These are phyloP conservation scores for Galeopterus variegatus DNA, from an alignment of 2,113 vertebrate genomes.

Conservation along the genomic window DNA sequence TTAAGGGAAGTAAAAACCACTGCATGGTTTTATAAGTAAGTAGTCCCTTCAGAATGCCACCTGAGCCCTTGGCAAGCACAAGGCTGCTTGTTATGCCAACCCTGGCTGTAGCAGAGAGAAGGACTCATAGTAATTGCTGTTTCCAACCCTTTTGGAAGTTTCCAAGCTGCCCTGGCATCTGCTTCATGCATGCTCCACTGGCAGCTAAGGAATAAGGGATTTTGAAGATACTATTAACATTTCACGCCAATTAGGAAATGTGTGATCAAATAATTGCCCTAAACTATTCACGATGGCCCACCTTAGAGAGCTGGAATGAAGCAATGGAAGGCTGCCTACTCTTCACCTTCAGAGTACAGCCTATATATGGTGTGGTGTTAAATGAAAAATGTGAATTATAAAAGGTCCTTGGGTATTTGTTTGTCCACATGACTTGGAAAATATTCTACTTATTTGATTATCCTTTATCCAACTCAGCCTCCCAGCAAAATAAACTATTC, in stretches of 20 bases:
- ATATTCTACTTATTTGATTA: not conserved
- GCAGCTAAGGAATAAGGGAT: conserved; percentile 65
- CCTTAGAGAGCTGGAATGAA: conserved; percentile 57
- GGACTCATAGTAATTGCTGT: conserved; percentile 57
- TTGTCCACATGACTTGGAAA: conserved; percentile 1
- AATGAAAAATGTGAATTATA: not conserved
- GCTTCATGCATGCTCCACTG: conserved; percentile 51
- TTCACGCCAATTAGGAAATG: conserved; percentile 78
- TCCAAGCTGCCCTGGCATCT: conserved; percentile 81
- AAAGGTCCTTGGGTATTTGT: not conserved
- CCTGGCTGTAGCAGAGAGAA: conserved; percentile 38
- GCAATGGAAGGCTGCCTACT: not conserved
- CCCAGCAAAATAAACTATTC: not conserved
- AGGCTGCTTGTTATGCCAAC: conserved; percentile 41
- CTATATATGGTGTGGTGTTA: not conserved
- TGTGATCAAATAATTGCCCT: conserved; percentile 78
- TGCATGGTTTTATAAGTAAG: conserved; percentile 7
- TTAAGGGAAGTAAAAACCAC: conserved; percentile 29
- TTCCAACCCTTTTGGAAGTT: conserved; percentile 71
- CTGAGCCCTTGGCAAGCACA: conserved; percentile 76
- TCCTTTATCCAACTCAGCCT: not conserved
- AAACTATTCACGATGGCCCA: conserved; percentile 73
- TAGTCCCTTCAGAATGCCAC: conserved; percentile 62
- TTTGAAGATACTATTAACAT: conserved; percentile 78
- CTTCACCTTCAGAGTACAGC: not conserved